Base-by-base conservation (phyloP, 2,797 vertebrate species). In the Coluber constrictor region DNA sequence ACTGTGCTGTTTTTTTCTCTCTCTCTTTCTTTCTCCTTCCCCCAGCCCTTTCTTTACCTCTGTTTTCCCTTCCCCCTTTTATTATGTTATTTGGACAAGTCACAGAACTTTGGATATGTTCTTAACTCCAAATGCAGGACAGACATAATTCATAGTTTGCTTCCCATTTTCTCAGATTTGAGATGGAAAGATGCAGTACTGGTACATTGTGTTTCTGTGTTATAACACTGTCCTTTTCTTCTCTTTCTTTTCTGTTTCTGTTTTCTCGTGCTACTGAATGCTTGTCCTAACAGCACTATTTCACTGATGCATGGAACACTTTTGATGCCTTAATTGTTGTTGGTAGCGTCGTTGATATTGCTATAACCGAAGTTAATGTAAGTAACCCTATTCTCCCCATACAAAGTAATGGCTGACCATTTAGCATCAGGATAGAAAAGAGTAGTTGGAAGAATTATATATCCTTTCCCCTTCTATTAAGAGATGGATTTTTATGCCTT, bases 271-370 rank as follows among this genome's bases (percentile, higher is more conserved):
- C 97, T 97, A 97, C 97, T 97, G 97, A 97, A 97, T 96, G 97
- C 96, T 97, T 98, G 97, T 97, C 96, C 98, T 98, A 98, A 99
- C 99, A 99, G 99, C 99, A 99, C 98, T 99, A 99, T 99, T 99
- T 99, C 98, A 98, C 99, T 98, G 99, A 99, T 98, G 99, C 99
- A 98, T 99, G 99, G 99, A 99, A 99, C 99, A 99, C 99, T 98
- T 99, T 99, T 98, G 99, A 99, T 98, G 99, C 99, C 98, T 99
- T 99, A 99, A 99, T 99, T 98, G 99, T 99, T 98, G 99, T 99
- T 95, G 99, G 99, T 99, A 99, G 99, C 98, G 98, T 99, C 98
- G 99, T 99, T 98, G 99, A 99, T 98, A 99, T 99, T 98, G 99
- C 99, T 98, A 99, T 99, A 98, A 99, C 99, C 97, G 99, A 99